Conservation (phyloP, 2,113 vertebrate genomes). For the Psittacus erithacus region DNA sequence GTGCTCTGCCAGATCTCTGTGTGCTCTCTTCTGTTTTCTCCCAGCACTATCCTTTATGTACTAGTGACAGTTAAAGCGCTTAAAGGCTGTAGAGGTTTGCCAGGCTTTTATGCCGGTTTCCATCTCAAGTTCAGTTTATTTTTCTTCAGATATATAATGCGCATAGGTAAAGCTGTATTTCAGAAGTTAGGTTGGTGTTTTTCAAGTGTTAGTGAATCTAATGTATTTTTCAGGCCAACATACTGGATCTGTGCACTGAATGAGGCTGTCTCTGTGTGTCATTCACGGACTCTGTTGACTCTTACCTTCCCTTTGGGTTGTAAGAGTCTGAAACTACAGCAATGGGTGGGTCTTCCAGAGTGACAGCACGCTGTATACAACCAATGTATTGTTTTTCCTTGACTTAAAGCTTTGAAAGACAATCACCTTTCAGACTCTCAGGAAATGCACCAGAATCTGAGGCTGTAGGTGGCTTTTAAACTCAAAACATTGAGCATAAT, state of each 20-base stretch:
- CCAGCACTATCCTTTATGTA: background rate
- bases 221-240: background rate
- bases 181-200: background rate
- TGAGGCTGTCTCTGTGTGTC: background rate
- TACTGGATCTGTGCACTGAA: background rate
- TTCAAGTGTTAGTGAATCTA: background rate
- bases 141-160: background rate
- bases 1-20: background rate
- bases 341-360: background rate
- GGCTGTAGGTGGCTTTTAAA: background rate
- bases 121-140: background rate
- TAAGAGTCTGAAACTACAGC: background rate
- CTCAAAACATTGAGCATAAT: background rate
- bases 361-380: background rate
- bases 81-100: background rate
- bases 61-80: background rate
- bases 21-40: background rate
- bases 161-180: background rate
- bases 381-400: background rate
- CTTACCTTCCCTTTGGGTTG: background rate
- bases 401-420: background rate
- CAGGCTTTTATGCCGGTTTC: background rate
- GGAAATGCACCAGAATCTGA: background rate
- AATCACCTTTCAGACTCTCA: background rate
- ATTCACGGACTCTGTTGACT: background rate